phyloP scores from a whole-genome alignment of 2,888 invertebrate genomes.

The Doris montereyensis region DNA sequence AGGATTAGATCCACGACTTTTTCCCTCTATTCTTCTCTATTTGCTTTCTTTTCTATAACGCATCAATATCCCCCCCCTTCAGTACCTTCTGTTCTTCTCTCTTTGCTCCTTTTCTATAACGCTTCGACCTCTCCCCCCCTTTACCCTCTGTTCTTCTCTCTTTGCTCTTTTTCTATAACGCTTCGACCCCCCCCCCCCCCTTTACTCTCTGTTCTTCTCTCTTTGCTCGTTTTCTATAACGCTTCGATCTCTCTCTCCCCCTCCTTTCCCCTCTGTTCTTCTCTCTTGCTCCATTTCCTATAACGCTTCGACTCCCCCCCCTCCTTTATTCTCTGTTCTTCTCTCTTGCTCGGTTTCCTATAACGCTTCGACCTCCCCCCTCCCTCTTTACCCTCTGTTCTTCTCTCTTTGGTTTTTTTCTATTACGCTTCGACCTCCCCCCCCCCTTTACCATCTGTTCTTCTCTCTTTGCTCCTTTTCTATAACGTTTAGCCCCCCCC shows the following conservation, averaged over 20 bases:
- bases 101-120: not conserved
- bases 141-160: too few species aligned
- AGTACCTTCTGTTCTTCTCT: not conserved
- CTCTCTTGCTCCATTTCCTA: not conserved
- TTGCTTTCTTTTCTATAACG: too few species aligned
- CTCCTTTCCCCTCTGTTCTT: not conserved
- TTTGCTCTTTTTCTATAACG: too few species aligned
- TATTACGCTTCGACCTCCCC: not conserved
- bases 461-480: not conserved
- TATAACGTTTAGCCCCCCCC: not conserved
- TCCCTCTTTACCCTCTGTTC: not conserved
- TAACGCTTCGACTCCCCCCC: not conserved
- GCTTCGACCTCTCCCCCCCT: not conserved
- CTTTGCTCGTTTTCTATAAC: not conserved
- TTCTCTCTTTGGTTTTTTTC: not conserved
- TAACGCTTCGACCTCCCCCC: not conserved
- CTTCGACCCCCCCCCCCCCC: too few species aligned
- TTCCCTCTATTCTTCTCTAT: too few species aligned
- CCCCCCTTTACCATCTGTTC: not conserved
- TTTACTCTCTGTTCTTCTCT: not conserved
- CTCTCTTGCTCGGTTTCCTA: not conserved
- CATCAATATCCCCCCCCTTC: too few species aligned
- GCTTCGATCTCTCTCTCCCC: not conserved
- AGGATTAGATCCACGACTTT: too few species aligned
- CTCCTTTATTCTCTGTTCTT: not conserved